Conservation (phyloP, 2,888 invertebrate genomes). For the Drosophila melanosoma region DNA sequence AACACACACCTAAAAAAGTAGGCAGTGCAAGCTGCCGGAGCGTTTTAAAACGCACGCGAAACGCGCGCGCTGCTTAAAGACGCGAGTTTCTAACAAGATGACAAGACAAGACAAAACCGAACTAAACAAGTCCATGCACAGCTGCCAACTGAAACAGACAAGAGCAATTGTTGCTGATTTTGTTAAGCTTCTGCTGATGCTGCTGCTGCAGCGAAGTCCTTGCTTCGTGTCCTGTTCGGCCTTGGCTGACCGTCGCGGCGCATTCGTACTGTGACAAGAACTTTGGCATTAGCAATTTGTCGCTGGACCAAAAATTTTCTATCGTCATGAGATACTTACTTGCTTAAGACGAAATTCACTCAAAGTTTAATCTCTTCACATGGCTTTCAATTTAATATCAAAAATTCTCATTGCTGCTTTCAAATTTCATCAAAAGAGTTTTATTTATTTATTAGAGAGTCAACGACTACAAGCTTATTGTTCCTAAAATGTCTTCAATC, state of each 20-base stretch:
- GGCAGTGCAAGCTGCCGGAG: constrained; percentile 36
- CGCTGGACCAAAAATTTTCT: not conserved
- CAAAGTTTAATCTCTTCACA: not conserved
- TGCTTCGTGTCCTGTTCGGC: constrained; percentile 53
- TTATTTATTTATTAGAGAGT: not conserved
- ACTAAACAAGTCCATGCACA: constrained; percentile 69
- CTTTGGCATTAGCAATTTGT: constrained; percentile 16
- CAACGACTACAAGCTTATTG: not conserved
- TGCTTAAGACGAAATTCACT: not conserved
- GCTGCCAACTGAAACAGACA: constrained; percentile 79
- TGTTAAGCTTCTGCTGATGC: constrained; percentile 53
- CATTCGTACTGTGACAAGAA: constrained; percentile 40
- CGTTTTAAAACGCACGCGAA: constrained; percentile 52
- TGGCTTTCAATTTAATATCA: not conserved
- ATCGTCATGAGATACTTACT: not conserved
- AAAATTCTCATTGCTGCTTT: not conserved
- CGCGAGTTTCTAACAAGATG: constrained; percentile 17
- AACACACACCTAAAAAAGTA: constrained; percentile 38
- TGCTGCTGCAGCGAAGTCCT: constrained; percentile 55
- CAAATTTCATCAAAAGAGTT: not conserved
- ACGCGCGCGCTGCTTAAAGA: constrained; percentile 30
- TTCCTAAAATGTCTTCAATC: not conserved
- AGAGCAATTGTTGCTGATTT: constrained; percentile 78
- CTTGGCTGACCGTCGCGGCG: constrained; percentile 49
- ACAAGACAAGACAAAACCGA: constrained; percentile 32